Percentiles rank a stretch among this genome's conserved stretches.
These are phyloP conservation scores for Ophthalmolycus amberensis DNA, from an alignment of 2,113 vertebrate genomes.

Conservation along the genomic window DNA sequence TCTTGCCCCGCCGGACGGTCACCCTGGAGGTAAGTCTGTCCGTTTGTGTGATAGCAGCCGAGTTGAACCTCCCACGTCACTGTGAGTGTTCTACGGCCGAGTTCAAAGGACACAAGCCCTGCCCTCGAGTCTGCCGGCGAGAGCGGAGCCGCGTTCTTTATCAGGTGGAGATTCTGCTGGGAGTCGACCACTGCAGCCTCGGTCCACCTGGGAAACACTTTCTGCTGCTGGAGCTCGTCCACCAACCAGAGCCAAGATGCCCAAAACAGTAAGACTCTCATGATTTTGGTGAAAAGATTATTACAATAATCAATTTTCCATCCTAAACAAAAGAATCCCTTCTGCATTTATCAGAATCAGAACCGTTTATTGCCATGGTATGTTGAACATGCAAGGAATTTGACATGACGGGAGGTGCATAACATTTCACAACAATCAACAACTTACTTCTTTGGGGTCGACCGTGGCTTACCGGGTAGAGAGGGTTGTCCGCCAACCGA, in stretches of 20 bases:
- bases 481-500: too few relatives aligned
- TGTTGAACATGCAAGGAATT: too few relatives aligned
- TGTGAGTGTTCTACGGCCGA: conserved; percentile 30
- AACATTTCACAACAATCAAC: too few relatives aligned
- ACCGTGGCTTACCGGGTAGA: too few relatives aligned
- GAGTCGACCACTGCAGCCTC: conserved; percentile 67
- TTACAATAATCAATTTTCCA: background rate
- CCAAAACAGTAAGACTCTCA: conserved; percentile 85
- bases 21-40: conserved; percentile 9
- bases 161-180: conserved; percentile 63
- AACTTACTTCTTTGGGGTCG: too few relatives aligned
- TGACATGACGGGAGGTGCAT: too few relatives aligned
- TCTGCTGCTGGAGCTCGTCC: conserved; percentile 47
- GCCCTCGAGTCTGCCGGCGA: conserved; percentile 58
- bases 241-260: conserved; percentile 82
- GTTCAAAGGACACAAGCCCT: conserved; percentile 80
- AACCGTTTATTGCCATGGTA: too few relatives aligned
- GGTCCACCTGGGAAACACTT: conserved; percentile 56
- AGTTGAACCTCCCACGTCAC: conserved; percentile 51
- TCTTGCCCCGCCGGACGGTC: background rate
- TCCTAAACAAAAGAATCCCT: background rate
- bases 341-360: background rate
- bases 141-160: conserved; percentile 59
- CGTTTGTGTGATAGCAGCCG: conserved; percentile 20
- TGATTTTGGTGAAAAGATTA: background rate